Conservation (phyloP, 2,888 invertebrate genomes). For the Eilema sororculum region DNA sequence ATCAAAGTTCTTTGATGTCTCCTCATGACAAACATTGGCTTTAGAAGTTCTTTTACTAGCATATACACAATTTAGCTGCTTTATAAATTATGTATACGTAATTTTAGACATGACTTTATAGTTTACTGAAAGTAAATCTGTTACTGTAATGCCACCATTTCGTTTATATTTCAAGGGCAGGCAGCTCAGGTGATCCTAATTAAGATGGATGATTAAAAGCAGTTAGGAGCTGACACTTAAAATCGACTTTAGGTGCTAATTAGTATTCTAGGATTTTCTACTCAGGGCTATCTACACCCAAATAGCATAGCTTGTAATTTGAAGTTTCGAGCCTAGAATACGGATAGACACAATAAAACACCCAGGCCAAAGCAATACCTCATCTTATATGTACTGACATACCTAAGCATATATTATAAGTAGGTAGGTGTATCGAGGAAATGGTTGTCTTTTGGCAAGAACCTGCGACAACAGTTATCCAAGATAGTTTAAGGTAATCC, state of each 20-base stretch:
- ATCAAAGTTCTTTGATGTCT: constrained; percentile 10
- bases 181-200: not conserved
- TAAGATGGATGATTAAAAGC: not conserved
- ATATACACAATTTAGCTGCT: constrained; percentile 1
- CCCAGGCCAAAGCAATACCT: too few relatives aligned
- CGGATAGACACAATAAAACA: too few relatives aligned
- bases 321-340: too few relatives aligned
- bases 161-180: not conserved
- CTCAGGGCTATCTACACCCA: not conserved
- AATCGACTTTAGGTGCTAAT: too few relatives aligned
- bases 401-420: too few relatives aligned
- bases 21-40: not conserved
- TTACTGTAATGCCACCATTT: not conserved
- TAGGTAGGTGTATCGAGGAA: too few relatives aligned
- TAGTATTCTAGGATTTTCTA: not conserved
- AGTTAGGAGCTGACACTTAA: not conserved
- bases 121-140: not conserved
- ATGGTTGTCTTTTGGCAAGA: too few relatives aligned
- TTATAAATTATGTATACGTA: not conserved
- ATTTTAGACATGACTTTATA: constrained; percentile 12
- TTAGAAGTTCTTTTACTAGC: constrained; percentile 9
- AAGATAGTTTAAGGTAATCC: too few relatives aligned
- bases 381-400: too few relatives aligned
- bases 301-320: not conserved
- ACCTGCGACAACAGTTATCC: too few relatives aligned